A percentile compares a stretch with the other conserved stretches of the same genome.
phyloP scores from a whole-genome alignment of 2,888 invertebrate species.

The Dicyrtomina minuta region DNA sequence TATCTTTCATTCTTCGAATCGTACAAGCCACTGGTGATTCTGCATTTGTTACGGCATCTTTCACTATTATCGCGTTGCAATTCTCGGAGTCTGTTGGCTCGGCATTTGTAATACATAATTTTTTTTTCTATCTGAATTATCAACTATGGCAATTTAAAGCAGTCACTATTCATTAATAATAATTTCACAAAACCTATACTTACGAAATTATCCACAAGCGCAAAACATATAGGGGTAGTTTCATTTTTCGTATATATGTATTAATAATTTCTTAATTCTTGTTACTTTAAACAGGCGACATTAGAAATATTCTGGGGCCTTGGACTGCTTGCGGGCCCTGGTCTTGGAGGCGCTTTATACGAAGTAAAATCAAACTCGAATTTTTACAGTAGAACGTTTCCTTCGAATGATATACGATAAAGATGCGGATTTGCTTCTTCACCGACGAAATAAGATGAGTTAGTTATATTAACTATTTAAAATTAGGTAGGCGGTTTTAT shows the following conservation, averaged over 20 bases:
- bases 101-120: constrained; percentile 59
- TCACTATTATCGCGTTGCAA: constrained; percentile 73
- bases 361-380: constrained; percentile 49
- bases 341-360: constrained; percentile 56
- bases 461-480: constrained; percentile 10
- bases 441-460: constrained; percentile 50
- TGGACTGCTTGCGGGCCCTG: constrained; percentile 57
- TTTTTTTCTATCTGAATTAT: not conserved
- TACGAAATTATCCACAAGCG: no score
- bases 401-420: no score
- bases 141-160: not conserved
- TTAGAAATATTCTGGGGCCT: constrained; percentile 57
- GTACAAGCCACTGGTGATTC: constrained; percentile 83
- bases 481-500: constrained; percentile 60
- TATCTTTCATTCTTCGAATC: constrained; percentile 77
- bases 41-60: constrained; percentile 76
- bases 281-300: constrained; percentile 55
- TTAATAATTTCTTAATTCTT: constrained; percentile 30
- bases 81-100: constrained; percentile 60
- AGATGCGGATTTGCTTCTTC: constrained; percentile 47
- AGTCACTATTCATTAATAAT: no score
- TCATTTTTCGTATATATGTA: not conserved
- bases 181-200: no score
- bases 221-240: no score
- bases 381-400: no score